Conservation (phyloP, 2,113 vertebrate species). For the Cololabis saira region DNA sequence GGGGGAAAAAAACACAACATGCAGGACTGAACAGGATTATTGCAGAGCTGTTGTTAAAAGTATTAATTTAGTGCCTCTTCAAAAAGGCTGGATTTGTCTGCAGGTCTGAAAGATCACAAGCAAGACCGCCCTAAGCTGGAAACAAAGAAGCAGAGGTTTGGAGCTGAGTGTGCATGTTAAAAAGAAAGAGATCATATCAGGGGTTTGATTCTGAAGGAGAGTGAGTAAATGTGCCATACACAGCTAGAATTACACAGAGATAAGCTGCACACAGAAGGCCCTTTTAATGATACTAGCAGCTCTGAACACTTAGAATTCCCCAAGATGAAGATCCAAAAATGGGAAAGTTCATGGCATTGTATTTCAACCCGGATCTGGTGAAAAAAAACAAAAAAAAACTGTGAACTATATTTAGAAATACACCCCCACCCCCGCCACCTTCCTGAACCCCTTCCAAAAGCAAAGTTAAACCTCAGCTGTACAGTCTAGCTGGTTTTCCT, state of each 20-base stretch:
- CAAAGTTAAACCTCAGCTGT: constrained; percentile 34
- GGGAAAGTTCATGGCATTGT: constrained; percentile 17
- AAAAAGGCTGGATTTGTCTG: constrained; percentile 35
- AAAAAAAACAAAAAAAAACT: constrained; percentile 1
- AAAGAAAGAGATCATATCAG: constrained; percentile 7
- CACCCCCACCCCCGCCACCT: constrained; percentile 6
- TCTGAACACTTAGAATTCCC: constrained; percentile 1
- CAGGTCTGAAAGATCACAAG: constrained; percentile 28
- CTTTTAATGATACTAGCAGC: not conserved
- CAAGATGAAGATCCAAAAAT: constrained; percentile 43
- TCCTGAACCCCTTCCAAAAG: constrained; percentile 34
- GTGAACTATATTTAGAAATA: constrained; percentile 50
- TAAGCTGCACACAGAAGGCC: not conserved
- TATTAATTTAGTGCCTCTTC: constrained; percentile 54
- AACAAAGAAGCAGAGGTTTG: constrained; percentile 42
- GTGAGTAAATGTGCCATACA: constrained; percentile 1
- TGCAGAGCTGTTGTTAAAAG: constrained; percentile 53
- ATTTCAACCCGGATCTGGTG: constrained; percentile 26
- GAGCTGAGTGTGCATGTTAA: constrained; percentile 35
- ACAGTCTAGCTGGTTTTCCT: constrained; percentile 46
- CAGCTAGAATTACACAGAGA: constrained; percentile 1
- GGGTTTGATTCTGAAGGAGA: constrained; percentile 35
- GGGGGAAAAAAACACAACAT: constrained; percentile 28
- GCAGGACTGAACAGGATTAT: constrained; percentile 65
- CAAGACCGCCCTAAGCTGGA: constrained; percentile 31